Percentiles rank a stretch among this genome's conserved stretches.
These are phyloP conservation scores for Alexandromys fortis DNA, from an alignment of 2,113 vertebrate genomes.

Conservation along the genomic window DNA sequence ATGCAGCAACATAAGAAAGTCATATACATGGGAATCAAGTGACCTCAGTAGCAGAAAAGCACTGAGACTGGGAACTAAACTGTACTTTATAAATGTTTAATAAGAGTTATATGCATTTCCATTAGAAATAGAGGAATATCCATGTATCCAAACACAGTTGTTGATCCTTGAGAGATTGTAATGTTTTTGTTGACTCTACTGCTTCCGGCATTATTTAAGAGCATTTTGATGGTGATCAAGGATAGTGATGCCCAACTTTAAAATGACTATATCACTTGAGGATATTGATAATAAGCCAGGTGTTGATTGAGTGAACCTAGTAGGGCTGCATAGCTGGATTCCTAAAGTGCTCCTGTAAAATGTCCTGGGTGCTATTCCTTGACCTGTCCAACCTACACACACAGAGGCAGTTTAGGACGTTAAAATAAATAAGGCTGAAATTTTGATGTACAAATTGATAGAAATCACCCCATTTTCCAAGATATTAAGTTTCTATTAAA, in stretches of 20 bases:
- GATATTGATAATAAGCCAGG: background rate
- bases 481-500: background rate
- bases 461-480: background rate
- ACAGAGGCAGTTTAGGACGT: background rate
- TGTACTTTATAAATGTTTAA: background rate
- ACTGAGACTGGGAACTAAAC: background rate
- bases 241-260: background rate
- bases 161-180: background rate
- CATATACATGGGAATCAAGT: background rate
- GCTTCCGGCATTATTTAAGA: conserved; percentile 34
- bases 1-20: background rate
- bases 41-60: background rate
- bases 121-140: conserved; percentile 4
- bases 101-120: background rate
- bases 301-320: background rate
- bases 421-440: background rate
- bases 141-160: conserved; percentile 22
- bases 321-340: background rate
- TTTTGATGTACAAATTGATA: background rate
- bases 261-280: conserved; percentile 17
- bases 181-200: background rate
- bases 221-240: background rate
- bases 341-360: background rate
- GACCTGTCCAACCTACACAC: background rate
- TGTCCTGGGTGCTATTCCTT: background rate